Conservation (phyloP, 2,888 invertebrate genomes). For the Colostygia pectinataria region DNA sequence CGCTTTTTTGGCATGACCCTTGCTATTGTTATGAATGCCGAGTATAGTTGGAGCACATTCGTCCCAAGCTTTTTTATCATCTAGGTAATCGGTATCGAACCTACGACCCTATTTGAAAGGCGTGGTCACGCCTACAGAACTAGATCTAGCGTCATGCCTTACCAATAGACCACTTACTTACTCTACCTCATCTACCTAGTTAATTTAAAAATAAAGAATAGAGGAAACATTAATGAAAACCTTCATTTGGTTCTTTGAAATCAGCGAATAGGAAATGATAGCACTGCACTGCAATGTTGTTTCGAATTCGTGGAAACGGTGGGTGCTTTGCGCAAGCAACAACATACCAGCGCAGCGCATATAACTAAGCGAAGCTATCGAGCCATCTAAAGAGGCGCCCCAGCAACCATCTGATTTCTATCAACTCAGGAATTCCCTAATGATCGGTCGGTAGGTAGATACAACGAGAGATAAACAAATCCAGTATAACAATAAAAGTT, state of each 20-base stretch:
- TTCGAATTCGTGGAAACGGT: constrained; percentile 25
- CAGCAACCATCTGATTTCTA: constrained; percentile 42
- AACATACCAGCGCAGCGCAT: constrained; percentile 5
- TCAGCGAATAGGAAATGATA: constrained; percentile 24
- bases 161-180: too few species aligned
- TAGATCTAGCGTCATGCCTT: too few species aligned
- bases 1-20: too few species aligned
- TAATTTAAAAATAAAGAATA: too few species aligned
- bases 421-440: constrained; percentile 53
- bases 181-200: too few species aligned
- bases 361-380: constrained; percentile 6
- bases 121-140: too few species aligned
- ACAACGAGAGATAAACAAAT: constrained; percentile 44
- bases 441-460: constrained; percentile 31
- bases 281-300: constrained; percentile 6
- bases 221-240: background rate
- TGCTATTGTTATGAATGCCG: too few species aligned
- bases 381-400: constrained; percentile 31
- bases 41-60: too few species aligned
- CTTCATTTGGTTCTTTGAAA: constrained; percentile 12
- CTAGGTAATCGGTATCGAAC: too few species aligned
- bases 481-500: constrained; percentile 7
- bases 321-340: constrained; percentile 16
- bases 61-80: too few species aligned
- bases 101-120: too few species aligned